Evolutionary conservation across 2,113 vertebrate species (phyloP).

Genomic region (Picathartes gymnocephalus): DNA sequence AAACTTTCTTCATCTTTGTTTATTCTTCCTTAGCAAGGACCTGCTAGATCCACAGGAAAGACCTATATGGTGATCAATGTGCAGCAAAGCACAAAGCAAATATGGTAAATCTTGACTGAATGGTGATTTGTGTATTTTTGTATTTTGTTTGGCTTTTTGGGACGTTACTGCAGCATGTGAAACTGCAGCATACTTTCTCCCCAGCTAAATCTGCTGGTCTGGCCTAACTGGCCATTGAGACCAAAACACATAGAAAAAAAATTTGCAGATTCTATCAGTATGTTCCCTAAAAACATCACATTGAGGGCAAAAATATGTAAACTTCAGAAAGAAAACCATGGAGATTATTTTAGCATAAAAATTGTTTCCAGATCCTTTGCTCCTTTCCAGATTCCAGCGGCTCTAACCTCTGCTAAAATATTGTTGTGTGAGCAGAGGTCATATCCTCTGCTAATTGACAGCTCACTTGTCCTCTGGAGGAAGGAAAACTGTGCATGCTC

Average conservation of each 20-base stretch:
- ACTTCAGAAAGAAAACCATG: background rate
- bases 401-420: background rate
- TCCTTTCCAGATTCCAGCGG: background rate
- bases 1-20: background rate
- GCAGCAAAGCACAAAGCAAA: background rate
- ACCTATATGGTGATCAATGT: background rate
- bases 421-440: background rate
- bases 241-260: background rate
- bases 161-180: background rate
- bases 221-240: background rate
- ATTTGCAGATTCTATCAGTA: background rate
- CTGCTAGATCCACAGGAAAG: background rate
- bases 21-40: background rate
- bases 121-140: background rate
- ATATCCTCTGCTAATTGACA: background rate
- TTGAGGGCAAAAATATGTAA: background rate
- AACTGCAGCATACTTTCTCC: background rate
- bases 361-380: background rate
- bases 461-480: background rate
- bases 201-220: background rate
- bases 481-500: background rate
- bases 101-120: background rate
- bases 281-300: background rate
- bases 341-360: background rate
- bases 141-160: background rate